Evolutionary conservation across 1,140 invertebrate species (phyloP), one percentile per base, ranked within the genome.

Genomic region (Scaptomyza montana): DNA sequence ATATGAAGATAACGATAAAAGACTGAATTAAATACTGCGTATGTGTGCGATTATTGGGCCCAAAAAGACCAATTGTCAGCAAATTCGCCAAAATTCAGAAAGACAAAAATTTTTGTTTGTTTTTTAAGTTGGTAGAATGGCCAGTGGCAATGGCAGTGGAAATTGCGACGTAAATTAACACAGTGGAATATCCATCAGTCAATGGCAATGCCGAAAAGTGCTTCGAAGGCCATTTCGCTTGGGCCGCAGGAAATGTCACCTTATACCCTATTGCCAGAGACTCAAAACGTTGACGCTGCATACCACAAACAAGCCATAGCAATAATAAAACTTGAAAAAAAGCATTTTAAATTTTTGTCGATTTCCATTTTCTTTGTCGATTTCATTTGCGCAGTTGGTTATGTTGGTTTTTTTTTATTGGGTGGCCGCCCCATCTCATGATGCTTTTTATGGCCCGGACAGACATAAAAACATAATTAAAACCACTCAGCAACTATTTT

Each of bases 181-280:
- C 53, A 47, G 53, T 36, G 45, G n/a, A 6, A 7, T 65, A 36
- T 57, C 13, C 25, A 53, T 33, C 49, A 46, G 54, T 71, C 68
- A 72, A 59, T 59, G 63, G 69, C 55, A 33, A 33, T 30, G 30
- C 4, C 51, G 21, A 67, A 85, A 87, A 81, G 61, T 82, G 82
- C 75, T 81, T 59, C 56, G 74, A 80, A 84, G 81, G 74, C 81
- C 80, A 63, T 80, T 80, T 79, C 49, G 43, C 56, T 41, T 41
- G 41, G 54, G 62, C 50, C 53, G 73, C 81, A 86, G 81, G 81
- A 86, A 86, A 86, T 81, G 81, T 78, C 78, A 86, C 82, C 81
- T 73, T 81, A 86, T 57, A 81, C 81, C 57, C 59, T 61, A 49
- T 69, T 51, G 70, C 71, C 59, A 72, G 47, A 72, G 47, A 28